Conservation (phyloP, 2,888 invertebrate species). For the Agrochola lychnidis region DNA sequence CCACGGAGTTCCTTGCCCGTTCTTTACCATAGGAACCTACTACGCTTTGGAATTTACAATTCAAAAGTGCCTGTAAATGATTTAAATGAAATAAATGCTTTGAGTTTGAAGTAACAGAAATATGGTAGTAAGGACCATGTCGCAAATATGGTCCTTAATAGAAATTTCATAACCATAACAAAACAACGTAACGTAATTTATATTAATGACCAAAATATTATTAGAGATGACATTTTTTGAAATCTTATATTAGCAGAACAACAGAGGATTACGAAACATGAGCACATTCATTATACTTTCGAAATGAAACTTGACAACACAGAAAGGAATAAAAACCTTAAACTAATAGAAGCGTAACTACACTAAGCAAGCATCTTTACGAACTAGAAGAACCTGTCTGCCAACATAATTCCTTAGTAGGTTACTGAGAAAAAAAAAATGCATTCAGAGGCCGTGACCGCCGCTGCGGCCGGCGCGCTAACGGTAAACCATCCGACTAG, state of each 20-base stretch:
- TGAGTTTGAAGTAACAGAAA: neutral
- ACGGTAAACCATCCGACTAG: conserved; percentile 77
- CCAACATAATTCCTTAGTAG: conserved; percentile 77
- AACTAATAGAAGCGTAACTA: conserved; percentile 41
- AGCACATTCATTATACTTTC: conserved; percentile 1
- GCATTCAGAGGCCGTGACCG: conserved; percentile 78
- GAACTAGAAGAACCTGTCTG: conserved; percentile 73
- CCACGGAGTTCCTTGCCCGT: too few relatives aligned
- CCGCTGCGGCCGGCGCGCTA: conserved; percentile 73
- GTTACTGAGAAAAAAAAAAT: conserved; percentile 80
- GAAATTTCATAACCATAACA: neutral
- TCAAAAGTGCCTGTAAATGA: too few relatives aligned
- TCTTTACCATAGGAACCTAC: neutral
- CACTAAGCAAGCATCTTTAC: conserved; percentile 41
- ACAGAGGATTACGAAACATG: neutral
- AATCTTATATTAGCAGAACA: neutral
- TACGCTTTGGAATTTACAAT: neutral
- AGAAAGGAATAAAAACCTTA: conserved; percentile 15
- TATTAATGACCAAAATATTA: neutral
- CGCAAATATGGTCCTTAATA: too few relatives aligned
- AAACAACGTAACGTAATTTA: neutral
- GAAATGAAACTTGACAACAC: conserved; percentile 19
- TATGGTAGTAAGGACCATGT: neutral
- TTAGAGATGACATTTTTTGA: neutral
- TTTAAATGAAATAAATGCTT: neutral